A percentile compares a stretch with the other conserved stretches of the same genome.
These are phyloP conservation scores for Notechis scutatus DNA, from an alignment of 2,113 vertebrate genomes.

Conservation along the genomic window DNA sequence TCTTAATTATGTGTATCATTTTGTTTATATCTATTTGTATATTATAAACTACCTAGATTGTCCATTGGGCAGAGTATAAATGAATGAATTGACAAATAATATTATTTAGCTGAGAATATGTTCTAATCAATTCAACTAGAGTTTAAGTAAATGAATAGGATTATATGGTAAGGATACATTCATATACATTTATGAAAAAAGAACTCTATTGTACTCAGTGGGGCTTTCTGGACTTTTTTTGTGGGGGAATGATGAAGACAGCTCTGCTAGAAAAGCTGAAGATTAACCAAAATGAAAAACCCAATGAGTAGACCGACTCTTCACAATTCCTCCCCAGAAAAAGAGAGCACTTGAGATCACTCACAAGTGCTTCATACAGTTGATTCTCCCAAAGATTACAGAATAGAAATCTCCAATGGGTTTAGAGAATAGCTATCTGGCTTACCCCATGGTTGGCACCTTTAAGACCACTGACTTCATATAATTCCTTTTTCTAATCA, in stretches of 20 bases:
- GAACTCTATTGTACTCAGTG: not conserved
- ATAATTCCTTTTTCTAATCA: not conserved
- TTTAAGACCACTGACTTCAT: not conserved
- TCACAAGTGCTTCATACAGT: not conserved
- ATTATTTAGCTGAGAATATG: not conserved
- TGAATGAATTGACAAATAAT: not conserved
- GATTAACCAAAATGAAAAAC: not conserved
- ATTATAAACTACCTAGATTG: not conserved
- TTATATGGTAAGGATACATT: not conserved
- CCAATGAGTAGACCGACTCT: not conserved
- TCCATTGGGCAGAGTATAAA: not conserved
- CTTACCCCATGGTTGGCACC: not conserved
- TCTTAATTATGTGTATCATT: not conserved
- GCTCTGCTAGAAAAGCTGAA: not conserved
- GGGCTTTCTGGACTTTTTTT: not conserved
- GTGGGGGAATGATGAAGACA: not conserved
- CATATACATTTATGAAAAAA: not conserved
- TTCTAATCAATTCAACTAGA: not conserved
- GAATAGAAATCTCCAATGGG: not conserved
- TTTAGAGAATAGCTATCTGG: not conserved
- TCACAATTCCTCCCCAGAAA: not conserved
- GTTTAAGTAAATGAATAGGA: not conserved
- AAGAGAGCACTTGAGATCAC: not conserved
- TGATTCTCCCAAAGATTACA: too few relatives aligned
- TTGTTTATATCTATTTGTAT: not conserved